Percentiles rank a stretch among this genome's conserved stretches.
phyloP scores from a whole-genome alignment of 2,113 vertebrate genomes.

The Sphyrna mokarran region DNA sequence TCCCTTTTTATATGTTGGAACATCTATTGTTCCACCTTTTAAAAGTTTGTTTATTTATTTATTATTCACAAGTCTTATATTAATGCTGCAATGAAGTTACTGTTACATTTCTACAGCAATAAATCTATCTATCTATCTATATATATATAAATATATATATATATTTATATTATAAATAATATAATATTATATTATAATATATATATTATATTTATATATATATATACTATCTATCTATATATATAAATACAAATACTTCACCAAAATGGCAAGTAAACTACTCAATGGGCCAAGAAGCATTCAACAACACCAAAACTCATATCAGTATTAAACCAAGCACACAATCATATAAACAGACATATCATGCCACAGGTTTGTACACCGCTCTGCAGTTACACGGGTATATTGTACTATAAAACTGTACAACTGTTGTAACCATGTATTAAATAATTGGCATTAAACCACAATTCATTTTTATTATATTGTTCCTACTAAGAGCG shows the following conservation, averaged over 20 bases:
- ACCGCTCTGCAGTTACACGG: not conserved
- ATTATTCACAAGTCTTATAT: too few relatives aligned
- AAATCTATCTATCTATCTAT: not conserved
- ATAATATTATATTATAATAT: too few relatives aligned
- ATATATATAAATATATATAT: too few relatives aligned
- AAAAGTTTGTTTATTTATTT: too few relatives aligned
- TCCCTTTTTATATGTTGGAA: too few relatives aligned
- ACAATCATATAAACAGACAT: not conserved
- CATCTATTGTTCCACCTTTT: too few relatives aligned
- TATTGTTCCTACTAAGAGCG: not conserved
- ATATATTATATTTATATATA: too few relatives aligned
- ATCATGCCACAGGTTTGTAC: not conserved
- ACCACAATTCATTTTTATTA: not conserved
- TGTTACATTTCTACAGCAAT: too few relatives aligned
- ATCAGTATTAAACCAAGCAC: not conserved
- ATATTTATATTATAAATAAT: too few relatives aligned
- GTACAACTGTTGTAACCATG: not conserved
- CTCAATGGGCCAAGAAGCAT: not conserved
- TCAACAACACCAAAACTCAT: not conserved
- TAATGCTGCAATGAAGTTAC: too few relatives aligned
- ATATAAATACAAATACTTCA: not conserved
- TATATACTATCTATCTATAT: not conserved
- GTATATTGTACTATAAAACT: not conserved
- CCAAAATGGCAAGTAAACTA: not conserved
- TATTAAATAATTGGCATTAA: not conserved